Evolutionary conservation across 2,888 invertebrate genomes (phyloP), one percentile per base, ranked within the genome.

Genomic region (Anoplius nigerrimus): DNA sequence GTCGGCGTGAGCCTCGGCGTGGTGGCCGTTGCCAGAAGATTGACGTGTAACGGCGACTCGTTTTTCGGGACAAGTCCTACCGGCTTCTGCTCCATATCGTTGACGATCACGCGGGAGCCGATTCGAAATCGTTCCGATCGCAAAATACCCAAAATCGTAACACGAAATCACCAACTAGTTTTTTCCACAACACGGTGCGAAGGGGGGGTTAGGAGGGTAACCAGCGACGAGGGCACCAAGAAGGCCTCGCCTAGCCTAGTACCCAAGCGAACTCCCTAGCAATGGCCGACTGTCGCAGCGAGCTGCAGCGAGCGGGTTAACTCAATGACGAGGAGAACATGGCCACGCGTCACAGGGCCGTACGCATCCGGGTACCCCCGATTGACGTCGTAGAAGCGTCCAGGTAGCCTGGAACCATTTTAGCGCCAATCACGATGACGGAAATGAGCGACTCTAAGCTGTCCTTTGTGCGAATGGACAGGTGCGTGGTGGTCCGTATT

Each of bases 81-180:
- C 55, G 72, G 70, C 53, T 75, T 62, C 59, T 79, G 78, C 78
- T 81, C 82, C 82, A 83, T 82, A 58, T 48, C 58, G 22, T 54
- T 57, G 21, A 53, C 62, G 55, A 42, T n/a, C 16, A 42, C 21
- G 73, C 64, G 66, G 57, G 15, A 53, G 42, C 66, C 51, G 66
- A 75, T 82, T 85, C 72, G 66, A 78, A 83, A 77, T 75, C 69
- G 53, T 67, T 68, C 70, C 64, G 68, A 76, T 69, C 75, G 66
- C 75, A 76, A 83, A 83, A 83, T 82, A 78, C 80, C 84, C 80
- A 84, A 85, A 82, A 75, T 78, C 75, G 79, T 75, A 82, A 82
- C 79, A 82, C 83, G 76, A 87, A 86, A 86, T 87, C 80, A 87
- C 87, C 80, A 87, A 87, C 86, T 85, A 86, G 81, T 83, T 79